Evolutionary conservation across 2,113 vertebrate species (phyloP).

Genomic region (Rhineura floridana): DNA sequence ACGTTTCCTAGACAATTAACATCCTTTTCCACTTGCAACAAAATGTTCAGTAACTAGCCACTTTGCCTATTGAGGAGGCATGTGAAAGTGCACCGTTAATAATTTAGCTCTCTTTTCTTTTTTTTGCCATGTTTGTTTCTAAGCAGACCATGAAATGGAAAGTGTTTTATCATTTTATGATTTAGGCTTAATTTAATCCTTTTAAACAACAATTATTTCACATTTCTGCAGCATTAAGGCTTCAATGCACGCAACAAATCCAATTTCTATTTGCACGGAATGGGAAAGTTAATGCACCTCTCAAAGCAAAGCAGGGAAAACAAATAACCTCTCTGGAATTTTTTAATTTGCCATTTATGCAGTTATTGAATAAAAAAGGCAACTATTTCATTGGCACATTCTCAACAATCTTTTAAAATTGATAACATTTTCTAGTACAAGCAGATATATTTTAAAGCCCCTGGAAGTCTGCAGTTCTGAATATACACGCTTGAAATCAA

Average conservation of each 20-base stretch:
- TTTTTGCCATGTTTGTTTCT: conserved; percentile 79
- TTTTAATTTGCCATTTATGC: conserved; percentile 35
- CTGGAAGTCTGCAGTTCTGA: neutral
- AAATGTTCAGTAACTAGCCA: conserved; percentile 86
- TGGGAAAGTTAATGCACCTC: conserved; percentile 57
- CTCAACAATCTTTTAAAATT: neutral
- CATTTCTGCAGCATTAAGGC: conserved; percentile 76
- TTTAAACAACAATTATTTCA: conserved; percentile 78
- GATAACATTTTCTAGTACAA: neutral
- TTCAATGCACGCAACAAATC: conserved; percentile 66
- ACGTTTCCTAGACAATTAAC: conserved; percentile 81
- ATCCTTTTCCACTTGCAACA: conserved; percentile 79
- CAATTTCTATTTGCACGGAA: conserved; percentile 63
- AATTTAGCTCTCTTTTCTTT: conserved; percentile 79
- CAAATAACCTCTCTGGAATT: conserved; percentile 24
- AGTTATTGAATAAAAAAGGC: conserved; percentile 25
- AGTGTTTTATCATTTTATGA: conserved; percentile 77
- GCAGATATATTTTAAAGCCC: neutral
- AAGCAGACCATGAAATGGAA: conserved; percentile 79
- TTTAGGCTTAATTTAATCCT: conserved; percentile 82
- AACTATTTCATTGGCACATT: neutral
- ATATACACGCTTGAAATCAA: neutral
- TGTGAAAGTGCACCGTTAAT: conserved; percentile 86
- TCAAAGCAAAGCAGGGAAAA: conserved; percentile 49
- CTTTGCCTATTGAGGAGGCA: conserved; percentile 79